Conservation (phyloP, 2,888 invertebrate species). For the Norana najaformis region DNA sequence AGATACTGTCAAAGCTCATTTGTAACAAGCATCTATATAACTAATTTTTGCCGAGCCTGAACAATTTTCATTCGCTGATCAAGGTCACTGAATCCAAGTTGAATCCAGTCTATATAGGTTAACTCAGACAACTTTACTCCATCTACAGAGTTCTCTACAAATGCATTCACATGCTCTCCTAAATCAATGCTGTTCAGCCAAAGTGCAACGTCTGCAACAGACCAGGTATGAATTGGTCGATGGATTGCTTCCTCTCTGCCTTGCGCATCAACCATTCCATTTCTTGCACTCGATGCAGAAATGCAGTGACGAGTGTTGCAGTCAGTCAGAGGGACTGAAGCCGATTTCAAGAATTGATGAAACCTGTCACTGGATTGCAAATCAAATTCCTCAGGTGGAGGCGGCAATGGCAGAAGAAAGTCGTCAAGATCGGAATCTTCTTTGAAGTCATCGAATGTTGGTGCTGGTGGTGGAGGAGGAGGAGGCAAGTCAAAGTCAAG, state of each 20-base stretch:
- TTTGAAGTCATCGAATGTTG: neutral
- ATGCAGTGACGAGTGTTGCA: neutral
- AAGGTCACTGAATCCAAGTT: neutral
- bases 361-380: neutral
- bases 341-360: neutral
- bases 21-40: constrained; percentile 9
- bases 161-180: neutral
- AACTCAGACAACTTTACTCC: neutral
- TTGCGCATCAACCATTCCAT: neutral
- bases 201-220: neutral
- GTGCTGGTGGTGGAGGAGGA: constrained; percentile 14
- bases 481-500: neutral
- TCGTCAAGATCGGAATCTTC: neutral
- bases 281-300: neutral
- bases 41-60: neutral
- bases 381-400: neutral
- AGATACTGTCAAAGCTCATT: neutral
- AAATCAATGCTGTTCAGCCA: neutral
- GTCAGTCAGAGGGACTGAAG: neutral
- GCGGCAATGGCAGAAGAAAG: neutral
- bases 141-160: neutral
- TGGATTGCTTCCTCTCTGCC: neutral
- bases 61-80: constrained; percentile 7
- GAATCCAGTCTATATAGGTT: neutral
- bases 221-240: neutral